Evolutionary conservation across 1,140 invertebrate species (phyloP).

Genomic region (Kradibia gibbosae): DNA sequence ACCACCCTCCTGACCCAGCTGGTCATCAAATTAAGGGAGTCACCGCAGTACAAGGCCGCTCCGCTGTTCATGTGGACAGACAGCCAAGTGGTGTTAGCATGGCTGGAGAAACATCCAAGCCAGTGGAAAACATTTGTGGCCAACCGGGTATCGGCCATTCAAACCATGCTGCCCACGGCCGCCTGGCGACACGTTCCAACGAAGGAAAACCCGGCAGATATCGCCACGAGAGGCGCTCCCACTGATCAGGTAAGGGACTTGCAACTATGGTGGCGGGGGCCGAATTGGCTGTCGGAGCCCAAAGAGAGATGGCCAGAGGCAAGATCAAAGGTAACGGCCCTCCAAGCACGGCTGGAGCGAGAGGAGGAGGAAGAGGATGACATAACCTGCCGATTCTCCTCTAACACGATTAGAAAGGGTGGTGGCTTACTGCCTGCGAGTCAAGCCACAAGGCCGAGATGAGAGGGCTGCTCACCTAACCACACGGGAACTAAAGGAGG

Average conservation of each 20-base stretch:
- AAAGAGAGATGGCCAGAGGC: background rate
- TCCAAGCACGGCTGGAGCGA: background rate
- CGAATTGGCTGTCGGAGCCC: background rate
- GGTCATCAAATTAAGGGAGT: background rate
- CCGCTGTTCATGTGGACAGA: background rate
- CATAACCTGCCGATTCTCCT: background rate
- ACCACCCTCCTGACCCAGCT: background rate
- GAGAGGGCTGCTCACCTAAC: background rate
- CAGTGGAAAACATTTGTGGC: conserved; percentile 17
- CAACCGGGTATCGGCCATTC: background rate
- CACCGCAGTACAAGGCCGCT: background rate
- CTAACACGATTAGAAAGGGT: background rate
- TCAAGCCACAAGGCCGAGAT: too few relatives aligned
- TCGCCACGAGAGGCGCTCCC: background rate
- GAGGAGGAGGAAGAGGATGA: background rate
- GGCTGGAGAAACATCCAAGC: background rate
- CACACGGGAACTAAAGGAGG: background rate
- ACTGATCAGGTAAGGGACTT: background rate
- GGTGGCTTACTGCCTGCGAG: background rate
- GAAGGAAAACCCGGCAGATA: conserved; percentile 10
- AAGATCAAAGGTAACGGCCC: too few relatives aligned
- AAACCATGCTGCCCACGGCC: background rate
- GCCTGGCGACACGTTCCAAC: conserved; percentile 3
- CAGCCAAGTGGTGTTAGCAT: conserved; percentile 1
- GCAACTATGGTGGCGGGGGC: conserved; percentile 12